Evolutionary conservation across 2,797 vertebrate species (phyloP).

Genomic region (Gobio occitaniae): DNA sequence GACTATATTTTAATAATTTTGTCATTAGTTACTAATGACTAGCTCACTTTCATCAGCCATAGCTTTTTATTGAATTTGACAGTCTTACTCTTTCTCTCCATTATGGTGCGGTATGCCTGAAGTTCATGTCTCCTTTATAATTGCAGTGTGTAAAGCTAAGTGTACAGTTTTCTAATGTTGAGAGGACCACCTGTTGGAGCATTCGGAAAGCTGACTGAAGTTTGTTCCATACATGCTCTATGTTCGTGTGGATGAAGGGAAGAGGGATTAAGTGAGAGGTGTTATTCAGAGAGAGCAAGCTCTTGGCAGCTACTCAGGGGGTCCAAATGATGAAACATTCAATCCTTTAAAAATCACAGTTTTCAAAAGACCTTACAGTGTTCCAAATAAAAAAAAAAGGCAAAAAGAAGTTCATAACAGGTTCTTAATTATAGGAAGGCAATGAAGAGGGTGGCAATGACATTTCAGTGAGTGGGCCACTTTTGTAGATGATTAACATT

Average conservation of each 20-base stretch:
- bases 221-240: slow-evolving; percentile 7
- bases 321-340: slow-evolving; percentile 42
- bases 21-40: neutral
- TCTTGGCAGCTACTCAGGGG: slow-evolving; percentile 14
- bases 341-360: slow-evolving; percentile 42
- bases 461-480: slow-evolving; percentile 59
- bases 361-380: slow-evolving; percentile 8
- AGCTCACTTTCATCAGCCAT: neutral
- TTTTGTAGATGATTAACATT: slow-evolving; percentile 64
- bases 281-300: slow-evolving; percentile 27
- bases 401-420: slow-evolving; percentile 38
- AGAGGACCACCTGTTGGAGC: neutral
- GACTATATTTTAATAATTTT: no score
- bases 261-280: slow-evolving; percentile 16
- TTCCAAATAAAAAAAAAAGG: slow-evolving; percentile 26
- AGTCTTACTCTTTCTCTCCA: neutral
- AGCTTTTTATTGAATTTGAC: neutral
- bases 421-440: slow-evolving; percentile 58
- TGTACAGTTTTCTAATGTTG: neutral
- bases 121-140: neutral
- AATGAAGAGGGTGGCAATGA: slow-evolving; percentile 55
- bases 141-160: neutral
- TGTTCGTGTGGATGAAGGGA: neutral
- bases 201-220: neutral
- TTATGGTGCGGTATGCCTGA: no score